These are phyloP conservation scores for Ammodytes dubius DNA, from an alignment of 2,113 vertebrate species.

Conservation along the genomic window DNA sequence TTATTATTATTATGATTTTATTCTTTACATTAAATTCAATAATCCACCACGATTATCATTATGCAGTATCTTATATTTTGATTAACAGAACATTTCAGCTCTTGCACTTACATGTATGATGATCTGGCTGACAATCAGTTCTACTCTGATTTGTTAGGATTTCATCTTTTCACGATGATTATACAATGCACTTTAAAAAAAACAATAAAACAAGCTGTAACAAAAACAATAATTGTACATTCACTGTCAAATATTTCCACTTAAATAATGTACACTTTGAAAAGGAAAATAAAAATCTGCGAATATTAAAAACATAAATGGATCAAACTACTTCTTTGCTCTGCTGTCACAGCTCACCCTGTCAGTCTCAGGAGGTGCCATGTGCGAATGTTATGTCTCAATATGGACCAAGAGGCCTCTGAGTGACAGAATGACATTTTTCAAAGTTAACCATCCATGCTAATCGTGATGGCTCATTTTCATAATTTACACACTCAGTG, in stretches of 20 bases:
- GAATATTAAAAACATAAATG: slow-evolving; percentile 54
- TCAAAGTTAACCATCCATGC: slow-evolving; percentile 56
- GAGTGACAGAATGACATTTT: slow-evolving; percentile 45
- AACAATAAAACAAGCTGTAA: slow-evolving; percentile 57
- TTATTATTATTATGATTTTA: slow-evolving; percentile 20
- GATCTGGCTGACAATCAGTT: slow-evolving; percentile 73
- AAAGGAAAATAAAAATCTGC: slow-evolving; percentile 37
- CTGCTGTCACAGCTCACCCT: slow-evolving; percentile 37
- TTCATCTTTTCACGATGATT: slow-evolving; percentile 71
- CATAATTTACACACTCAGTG: slow-evolving; percentile 65
- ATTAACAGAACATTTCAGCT: slow-evolving; percentile 54
- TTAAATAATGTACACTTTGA: slow-evolving; percentile 59
- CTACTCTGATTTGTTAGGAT: slow-evolving; percentile 67
- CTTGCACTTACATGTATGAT: slow-evolving; percentile 71
- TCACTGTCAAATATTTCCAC: slow-evolving; percentile 76
- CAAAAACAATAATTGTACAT: slow-evolving; percentile 66
- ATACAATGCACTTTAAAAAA: slow-evolving; percentile 68
- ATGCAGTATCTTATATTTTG: slow-evolving; percentile 61
- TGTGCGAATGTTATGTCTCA: slow-evolving; percentile 22
- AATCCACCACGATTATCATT: slow-evolving; percentile 79
- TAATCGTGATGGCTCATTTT: slow-evolving; percentile 60
- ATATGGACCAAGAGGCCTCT: slow-evolving; percentile 47
- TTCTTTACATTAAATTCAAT: slow-evolving; percentile 76
- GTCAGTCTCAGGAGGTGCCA: slow-evolving; percentile 24
- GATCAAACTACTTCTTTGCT: slow-evolving; percentile 38